Base-by-base conservation (phyloP, 2,797 vertebrate genomes). In the Cyprinella venusta region DNA sequence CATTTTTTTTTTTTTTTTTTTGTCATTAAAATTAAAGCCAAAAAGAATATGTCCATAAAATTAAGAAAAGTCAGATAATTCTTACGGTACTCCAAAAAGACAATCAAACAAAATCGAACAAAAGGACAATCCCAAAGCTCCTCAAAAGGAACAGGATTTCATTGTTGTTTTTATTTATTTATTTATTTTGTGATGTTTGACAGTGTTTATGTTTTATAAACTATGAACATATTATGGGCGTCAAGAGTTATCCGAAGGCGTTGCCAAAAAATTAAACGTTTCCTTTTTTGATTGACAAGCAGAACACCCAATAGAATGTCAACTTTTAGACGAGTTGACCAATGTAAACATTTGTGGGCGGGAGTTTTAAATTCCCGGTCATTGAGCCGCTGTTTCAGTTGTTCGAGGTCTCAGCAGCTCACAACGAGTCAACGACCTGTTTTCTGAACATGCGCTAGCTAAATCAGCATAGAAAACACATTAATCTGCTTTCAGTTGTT, bases 361-460 rank as follows among this genome's bases (percentile, higher is more conserved):
- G 89, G 83, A 56, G 69, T 88, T 88, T 87, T 76, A 80, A 86
- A 87, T 88, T 90, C 90, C 88, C 90, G 90, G 89, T 88, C 86
- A 76, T 64, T 88, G 87, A 87, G 84, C 89, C 89, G 90, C 89
- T 91, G 87, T 68, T 85, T 88, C 83, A 86, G 83, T 88, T 84
- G 87, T 87, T 86, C 26, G 15, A 52, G 50, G 2, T 7, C 16
- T 48, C 45, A 68, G 48, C 38, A 68, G 48, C 38, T 72, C 70
- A 33, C 8, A 21, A 21, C 19, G 21, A 59, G 80, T 45, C 45
- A 85, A 88, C 84, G 70, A 86, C 40, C 82, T 72, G 19, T 52
- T 63, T 36, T 10, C 5, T 45, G 33, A 69, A 12, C 24, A 75
- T 56, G 77, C 1, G 16, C 36, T 68, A 21, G 12, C n/a, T 18